Conservation (phyloP, 2,888 invertebrate genomes). For the Phytoseiulus persimilis region DNA sequence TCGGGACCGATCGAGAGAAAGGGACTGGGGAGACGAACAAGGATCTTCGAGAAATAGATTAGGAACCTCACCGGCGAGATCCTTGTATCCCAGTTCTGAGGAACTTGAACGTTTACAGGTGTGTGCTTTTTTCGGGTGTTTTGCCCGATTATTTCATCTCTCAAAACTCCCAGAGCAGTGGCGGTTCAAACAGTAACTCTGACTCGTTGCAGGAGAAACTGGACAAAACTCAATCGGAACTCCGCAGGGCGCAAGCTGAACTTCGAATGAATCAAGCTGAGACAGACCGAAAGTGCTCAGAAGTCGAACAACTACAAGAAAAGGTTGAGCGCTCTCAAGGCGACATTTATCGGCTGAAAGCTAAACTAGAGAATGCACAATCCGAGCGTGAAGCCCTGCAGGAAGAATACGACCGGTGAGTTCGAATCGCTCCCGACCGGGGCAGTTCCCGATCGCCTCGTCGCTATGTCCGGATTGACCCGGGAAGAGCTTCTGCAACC, state of each 20-base stretch:
- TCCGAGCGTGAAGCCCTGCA: conserved; percentile 84
- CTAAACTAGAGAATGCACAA: conserved; percentile 86
- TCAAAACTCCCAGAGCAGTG: background rate
- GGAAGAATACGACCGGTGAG: conserved; percentile 69
- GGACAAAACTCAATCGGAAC: conserved; percentile 72
- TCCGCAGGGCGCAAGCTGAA: conserved; percentile 79
- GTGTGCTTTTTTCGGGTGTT: too few relatives aligned
- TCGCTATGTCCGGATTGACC: too few relatives aligned
- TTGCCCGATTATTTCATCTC: background rate
- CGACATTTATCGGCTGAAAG: conserved; percentile 85
- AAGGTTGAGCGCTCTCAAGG: conserved; percentile 89
- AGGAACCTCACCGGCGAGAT: conserved; percentile 39
- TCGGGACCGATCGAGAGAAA: conserved; percentile 39
- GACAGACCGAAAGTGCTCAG: conserved; percentile 60
- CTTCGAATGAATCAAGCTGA: conserved; percentile 82
- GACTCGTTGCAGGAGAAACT: conserved; percentile 59
- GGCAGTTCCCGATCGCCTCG: too few relatives aligned
- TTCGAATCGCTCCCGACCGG: too few relatives aligned
- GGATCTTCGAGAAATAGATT: conserved; percentile 32
- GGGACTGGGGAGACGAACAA: conserved; percentile 40
- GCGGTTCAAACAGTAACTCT: background rate
- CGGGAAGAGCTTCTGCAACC: too few relatives aligned
- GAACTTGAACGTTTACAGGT: conserved; percentile 59
- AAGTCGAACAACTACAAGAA: conserved; percentile 71
- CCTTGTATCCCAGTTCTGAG: conserved; percentile 54